These are phyloP conservation scores for Spatulosminthurus flaviceps DNA, from an alignment of 2,888 invertebrate genomes.

Conservation along the genomic window DNA sequence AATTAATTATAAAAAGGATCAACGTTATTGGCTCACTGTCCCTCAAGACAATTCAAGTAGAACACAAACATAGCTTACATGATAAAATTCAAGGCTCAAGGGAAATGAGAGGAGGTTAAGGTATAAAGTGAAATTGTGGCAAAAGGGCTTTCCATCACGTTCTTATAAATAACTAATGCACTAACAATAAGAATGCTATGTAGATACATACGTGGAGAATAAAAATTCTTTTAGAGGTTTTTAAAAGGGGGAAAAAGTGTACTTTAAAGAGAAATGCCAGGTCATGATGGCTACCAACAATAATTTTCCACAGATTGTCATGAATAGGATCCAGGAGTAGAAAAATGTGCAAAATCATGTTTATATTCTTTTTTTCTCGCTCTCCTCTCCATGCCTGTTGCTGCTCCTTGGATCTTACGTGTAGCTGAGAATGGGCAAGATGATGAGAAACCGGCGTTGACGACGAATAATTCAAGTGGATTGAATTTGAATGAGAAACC, in stretches of 20 bases:
- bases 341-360: slow-evolving; percentile 44
- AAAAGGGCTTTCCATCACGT: too few species aligned
- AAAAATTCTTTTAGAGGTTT: not conserved
- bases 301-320: slow-evolving; percentile 41
- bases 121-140: too few species aligned
- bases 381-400: not conserved
- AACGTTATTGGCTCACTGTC: too few species aligned
- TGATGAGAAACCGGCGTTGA: slow-evolving; percentile 37
- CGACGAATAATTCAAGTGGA: slow-evolving; percentile 45
- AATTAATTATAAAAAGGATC: too few species aligned
- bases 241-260: not conserved
- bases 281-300: slow-evolving; percentile 43
- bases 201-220: too few species aligned
- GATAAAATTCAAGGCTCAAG: too few species aligned
- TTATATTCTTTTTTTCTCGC: slow-evolving; percentile 21
- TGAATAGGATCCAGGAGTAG: slow-evolving; percentile 36
- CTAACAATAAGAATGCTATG: too few species aligned
- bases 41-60: too few species aligned
- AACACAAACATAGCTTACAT: too few species aligned
- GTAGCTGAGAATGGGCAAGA: slow-evolving; percentile 49
- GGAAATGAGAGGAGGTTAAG: too few species aligned
- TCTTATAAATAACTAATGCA: too few species aligned
- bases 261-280: slow-evolving; percentile 1
- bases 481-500: slow-evolving; percentile 48
- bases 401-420: not conserved